Evolutionary conservation across 1,140 invertebrate species (phyloP), one percentile per base, ranked within the genome.

Genomic region (Dendroctonus ponderosae): DNA sequence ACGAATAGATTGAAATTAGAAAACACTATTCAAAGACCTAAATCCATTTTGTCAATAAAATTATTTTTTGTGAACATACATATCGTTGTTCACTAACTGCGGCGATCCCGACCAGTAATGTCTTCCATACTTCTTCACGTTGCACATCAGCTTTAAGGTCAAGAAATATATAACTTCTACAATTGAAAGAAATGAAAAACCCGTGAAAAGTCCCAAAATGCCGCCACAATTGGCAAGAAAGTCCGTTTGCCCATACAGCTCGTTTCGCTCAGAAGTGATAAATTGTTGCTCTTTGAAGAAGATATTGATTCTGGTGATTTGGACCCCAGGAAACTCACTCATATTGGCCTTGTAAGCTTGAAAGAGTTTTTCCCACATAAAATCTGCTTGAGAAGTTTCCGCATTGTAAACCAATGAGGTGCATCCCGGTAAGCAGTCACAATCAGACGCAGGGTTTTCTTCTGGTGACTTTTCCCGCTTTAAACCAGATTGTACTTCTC

Each of bases 181-280:
- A 7, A 87, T 76, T 50, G 86, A 87, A 2, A 88, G 74, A 64
- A 88, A 82, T 3, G 86, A 88, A 74, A 89, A 87, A 3, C 87
- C 87, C 76, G 86, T 84, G 68, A 87, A 88, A 2, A 89, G 79
- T 2, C 87, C 86, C 7, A 87, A 80, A 49, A 88, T 79, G 61
- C 87, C 87, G 3, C 87, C 87, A 66, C 85, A 86, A 70, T 87
- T 87, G 15, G 87, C 86, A 7, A 88, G 80, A 72, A 88, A 84
- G 68, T 87, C 86, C 0, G 85, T 85, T 43, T 82, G 79, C 0
- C 86, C 85, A 69, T 85, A 88, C 0, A 88, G 75, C 71, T 88
- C 85, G 0, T 85, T 86, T 5, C 85, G 80, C 63, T 80, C 78
- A 3, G 85, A 85, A 4, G 85, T 85, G 38, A 86, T 87, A 65